Conservation (phyloP, 37 sponge, comb jelly and placozoan genomes). For the Chondrilla cf. caribensis region DNA sequence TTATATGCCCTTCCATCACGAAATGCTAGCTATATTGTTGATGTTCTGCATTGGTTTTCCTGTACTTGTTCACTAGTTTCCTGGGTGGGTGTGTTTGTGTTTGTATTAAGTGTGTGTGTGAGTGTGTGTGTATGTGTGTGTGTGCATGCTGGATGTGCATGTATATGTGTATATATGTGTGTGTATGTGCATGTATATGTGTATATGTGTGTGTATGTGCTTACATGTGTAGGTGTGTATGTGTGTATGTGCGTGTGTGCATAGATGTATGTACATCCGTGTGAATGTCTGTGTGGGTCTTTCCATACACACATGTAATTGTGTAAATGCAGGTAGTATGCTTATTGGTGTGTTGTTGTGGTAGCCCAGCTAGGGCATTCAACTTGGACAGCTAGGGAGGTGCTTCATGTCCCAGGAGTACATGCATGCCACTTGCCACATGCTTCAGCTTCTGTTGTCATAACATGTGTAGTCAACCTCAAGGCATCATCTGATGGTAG, state of each 20-base stretch:
- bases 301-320: background rate
- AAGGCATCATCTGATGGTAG: too few relatives aligned
- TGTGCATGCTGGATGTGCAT: background rate
- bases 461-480: too few relatives aligned
- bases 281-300: too few relatives aligned
- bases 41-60: too few relatives aligned
- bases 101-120: background rate
- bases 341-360: background rate
- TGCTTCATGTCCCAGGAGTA: too few relatives aligned
- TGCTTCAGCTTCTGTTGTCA: too few relatives aligned
- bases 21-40: too few relatives aligned
- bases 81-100: background rate
- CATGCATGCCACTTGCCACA: too few relatives aligned
- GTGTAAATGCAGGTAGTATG: background rate
- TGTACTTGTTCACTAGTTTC: too few relatives aligned
- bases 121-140: background rate
- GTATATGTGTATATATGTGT: background rate
- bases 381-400: too few relatives aligned
- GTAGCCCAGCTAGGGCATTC: background rate
- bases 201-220: slow-evolving; percentile 1
- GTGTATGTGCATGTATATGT: slow-evolving; percentile 6
- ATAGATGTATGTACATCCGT: background rate
- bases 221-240: background rate
- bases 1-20: too few relatives aligned
- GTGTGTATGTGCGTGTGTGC: slow-evolving; percentile 13